A percentile compares a stretch with the other conserved stretches of the same genome.
Conservation (phyloP, 2,113 vertebrate species). For the Cinclus mexicanus region DNA sequence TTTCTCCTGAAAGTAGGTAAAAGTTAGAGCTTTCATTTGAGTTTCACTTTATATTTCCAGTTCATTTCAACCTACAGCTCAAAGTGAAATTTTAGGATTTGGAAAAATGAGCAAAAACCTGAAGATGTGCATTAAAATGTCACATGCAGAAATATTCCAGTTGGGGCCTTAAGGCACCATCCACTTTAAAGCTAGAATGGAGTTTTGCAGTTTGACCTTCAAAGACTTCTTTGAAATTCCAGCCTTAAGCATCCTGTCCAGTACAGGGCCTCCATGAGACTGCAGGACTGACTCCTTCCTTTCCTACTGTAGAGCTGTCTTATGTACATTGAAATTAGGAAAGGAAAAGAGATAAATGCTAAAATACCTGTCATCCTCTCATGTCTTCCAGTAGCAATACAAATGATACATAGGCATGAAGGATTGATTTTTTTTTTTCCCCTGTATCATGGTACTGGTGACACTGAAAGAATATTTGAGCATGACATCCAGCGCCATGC, state of each 20-base stretch:
- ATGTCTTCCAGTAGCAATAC: background rate
- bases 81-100: conserved; percentile 45
- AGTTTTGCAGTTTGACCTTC: background rate
- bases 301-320: background rate
- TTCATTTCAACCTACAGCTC: conserved; percentile 45
- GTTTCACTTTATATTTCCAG: conserved; percentile 23
- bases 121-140: conserved; percentile 10
- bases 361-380: background rate
- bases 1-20: conserved; percentile 50
- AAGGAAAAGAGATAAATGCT: background rate
- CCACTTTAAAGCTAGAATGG: background rate
- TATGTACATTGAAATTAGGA: background rate
- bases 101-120: conserved; percentile 8
- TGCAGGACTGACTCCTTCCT: background rate
- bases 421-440: background rate
- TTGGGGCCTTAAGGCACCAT: background rate
- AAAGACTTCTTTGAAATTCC: background rate
- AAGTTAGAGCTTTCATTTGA: conserved; percentile 58
- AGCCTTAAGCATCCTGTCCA: background rate
- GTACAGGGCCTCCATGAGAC: background rate
- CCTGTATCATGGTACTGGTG: background rate
- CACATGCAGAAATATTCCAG: conserved; percentile 13
- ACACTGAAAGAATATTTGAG: background rate
- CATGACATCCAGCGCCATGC: background rate
- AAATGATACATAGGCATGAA: background rate